Conservation (phyloP, 1,140 invertebrate genomes). For the Stenopsyche tienmushanensis region DNA sequence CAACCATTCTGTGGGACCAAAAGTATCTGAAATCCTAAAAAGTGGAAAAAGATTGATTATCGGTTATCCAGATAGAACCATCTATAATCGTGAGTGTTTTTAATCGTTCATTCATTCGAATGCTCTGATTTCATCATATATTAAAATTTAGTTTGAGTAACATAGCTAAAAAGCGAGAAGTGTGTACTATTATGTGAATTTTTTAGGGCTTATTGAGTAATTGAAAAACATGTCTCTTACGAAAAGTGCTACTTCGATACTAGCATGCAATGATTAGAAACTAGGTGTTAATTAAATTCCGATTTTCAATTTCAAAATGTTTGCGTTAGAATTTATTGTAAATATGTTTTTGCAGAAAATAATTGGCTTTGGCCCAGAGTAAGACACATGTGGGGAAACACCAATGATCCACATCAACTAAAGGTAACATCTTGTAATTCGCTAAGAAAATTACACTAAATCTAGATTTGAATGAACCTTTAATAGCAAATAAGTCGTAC, state of each 20-base stretch:
- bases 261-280: no score
- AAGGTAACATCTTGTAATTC: no score
- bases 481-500: no score
- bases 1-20: constrained; percentile 54
- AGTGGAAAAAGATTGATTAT: constrained; percentile 64
- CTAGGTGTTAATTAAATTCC: not conserved
- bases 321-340: not conserved
- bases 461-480: no score
- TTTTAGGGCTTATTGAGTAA: no score
- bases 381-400: constrained; percentile 70
- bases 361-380: constrained; percentile 72
- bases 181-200: no score
- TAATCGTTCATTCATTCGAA: no score
- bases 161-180: no score
- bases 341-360: constrained; percentile 54
- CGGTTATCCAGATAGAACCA: constrained; percentile 62
- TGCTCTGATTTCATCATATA: no score
- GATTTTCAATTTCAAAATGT: not conserved
- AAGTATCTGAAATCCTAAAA: constrained; percentile 64
- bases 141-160: not conserved
- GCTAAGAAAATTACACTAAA: no score
- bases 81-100: constrained; percentile 54
- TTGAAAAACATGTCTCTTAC: not conserved
- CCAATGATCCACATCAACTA: constrained; percentile 53
- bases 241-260: no score